Conservation (phyloP, 2,113 vertebrate genomes). For the Erinaceus europaeus region DNA sequence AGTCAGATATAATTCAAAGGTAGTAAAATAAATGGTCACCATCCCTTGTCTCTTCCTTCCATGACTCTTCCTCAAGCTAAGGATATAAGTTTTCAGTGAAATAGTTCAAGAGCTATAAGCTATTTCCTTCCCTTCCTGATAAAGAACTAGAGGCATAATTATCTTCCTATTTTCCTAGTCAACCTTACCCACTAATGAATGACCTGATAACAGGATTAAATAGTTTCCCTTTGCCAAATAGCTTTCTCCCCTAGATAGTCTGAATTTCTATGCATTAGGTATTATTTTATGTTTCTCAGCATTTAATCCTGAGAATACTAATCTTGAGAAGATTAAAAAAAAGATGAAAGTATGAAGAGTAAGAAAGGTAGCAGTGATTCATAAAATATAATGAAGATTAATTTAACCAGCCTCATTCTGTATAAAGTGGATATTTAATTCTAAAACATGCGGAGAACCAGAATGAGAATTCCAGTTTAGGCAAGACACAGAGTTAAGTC, state of each 20-base stretch:
- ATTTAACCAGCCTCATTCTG: conserved; percentile 17
- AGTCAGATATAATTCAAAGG: not conserved
- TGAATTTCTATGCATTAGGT: not conserved
- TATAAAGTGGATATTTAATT: conserved; percentile 22
- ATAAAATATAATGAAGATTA: conserved; percentile 1
- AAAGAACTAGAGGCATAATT: conserved; percentile 3
- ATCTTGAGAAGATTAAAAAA: conserved; percentile 40
- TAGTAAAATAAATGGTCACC: not conserved
- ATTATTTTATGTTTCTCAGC: conserved; percentile 17
- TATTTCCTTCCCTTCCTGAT: conserved; percentile 2
- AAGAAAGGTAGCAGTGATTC: not conserved
- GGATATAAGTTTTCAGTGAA: not conserved
- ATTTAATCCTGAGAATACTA: conserved; percentile 22
- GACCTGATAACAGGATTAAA: conserved; percentile 2
- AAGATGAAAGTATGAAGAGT: not conserved
- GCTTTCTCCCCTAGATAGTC: not conserved
- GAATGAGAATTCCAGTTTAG: not conserved
- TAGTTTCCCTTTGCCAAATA: not conserved
- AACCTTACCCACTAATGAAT: not conserved
- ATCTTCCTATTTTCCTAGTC: not conserved
- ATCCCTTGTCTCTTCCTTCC: not conserved
- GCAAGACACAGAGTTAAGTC: not conserved
- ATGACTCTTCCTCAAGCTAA: not conserved
- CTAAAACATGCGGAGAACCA: conserved; percentile 35
- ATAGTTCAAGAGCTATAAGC: not conserved